Base-by-base conservation (phyloP, 2,888 invertebrate species). In the Platycheirus albimanus region DNA sequence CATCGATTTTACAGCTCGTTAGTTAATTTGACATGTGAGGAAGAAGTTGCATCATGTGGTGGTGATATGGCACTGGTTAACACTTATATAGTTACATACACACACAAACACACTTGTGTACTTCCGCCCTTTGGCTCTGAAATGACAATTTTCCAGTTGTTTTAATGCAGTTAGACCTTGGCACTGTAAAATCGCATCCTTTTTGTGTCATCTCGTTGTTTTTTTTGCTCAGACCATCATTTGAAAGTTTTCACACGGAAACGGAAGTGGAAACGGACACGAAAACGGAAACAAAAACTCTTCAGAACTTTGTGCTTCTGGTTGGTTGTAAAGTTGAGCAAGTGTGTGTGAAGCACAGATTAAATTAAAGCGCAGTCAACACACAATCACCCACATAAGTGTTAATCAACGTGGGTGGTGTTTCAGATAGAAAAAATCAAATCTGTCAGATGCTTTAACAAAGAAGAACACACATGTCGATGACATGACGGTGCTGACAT, bases 121-220 rank as follows among this genome's bases (percentile, higher is more conserved):
- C 30, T 56, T 58, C 49, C 67, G 47, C 43, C 36, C 2, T 28
- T 24, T 58, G 6, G 10, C 19, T 10, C 4, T 15, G 15, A 75
- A 58, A 70, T 80, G 49, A 52, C 45, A 69, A 70, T 75, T 70
- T 80, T 76, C 69, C 51, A 58, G 63, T 80, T 69, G 70, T 36
- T 75, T 76, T 70, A 64, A 49, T 76, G 80, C 76, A 71, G 70
- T 61, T 66, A 61, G 66, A 61, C 33, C 41, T 61, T 71, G 61
- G 13, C 45, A 58, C 17, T 20, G 51, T 58, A 10, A 24, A 51
- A 75, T 56, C 56, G 28, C 56, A 28, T 61, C 11, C 30, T 61
- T 45, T 30, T 30, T 10, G 10, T 43, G 4, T 3, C 11, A 20
- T 8, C 20, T 17, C 2, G 6, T 28, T 11, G 1, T n/a, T 28